Evolutionary conservation across 2,113 vertebrate genomes (phyloP).

Genomic region (Hippocampus comes): DNA sequence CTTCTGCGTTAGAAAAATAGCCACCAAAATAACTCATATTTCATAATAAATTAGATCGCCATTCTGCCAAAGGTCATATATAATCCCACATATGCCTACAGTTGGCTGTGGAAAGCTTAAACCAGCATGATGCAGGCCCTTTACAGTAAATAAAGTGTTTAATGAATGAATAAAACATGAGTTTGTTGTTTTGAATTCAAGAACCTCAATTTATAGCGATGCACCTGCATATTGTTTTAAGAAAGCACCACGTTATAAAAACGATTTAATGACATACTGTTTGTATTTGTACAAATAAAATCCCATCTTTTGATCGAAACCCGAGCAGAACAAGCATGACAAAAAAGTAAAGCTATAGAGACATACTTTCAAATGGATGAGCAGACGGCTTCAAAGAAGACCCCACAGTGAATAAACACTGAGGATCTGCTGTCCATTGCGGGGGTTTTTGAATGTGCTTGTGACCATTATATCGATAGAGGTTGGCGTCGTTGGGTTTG

Average conservation of each 20-base stretch:
- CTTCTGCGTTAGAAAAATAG: no score
- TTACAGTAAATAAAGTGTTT: neutral
- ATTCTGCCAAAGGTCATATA: no score
- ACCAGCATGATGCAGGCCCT: no score
- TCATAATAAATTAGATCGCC: no score
- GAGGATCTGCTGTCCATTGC: slow-evolving; percentile 13
- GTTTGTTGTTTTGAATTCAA: neutral
- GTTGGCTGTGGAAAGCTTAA: no score
- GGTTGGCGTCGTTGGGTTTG: neutral
- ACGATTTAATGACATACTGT: neutral
- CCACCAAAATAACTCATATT: no score
- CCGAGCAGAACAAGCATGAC: neutral
- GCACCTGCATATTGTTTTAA: neutral
- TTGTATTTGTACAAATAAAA: neutral
- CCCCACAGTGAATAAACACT: slow-evolving; percentile 34
- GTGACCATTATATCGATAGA: slow-evolving; percentile 11
- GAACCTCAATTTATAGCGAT: neutral
- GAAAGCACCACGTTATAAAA: neutral
- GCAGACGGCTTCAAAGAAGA: slow-evolving; percentile 44
- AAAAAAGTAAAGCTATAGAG: slow-evolving; percentile 4
- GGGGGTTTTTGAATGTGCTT: slow-evolving; percentile 24
- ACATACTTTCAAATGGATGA: slow-evolving; percentile 38
- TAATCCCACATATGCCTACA: no score
- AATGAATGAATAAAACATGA: neutral
- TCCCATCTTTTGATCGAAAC: neutral